Evolutionary conservation across 2,797 vertebrate genomes (phyloP).

Genomic region (Tangara arthus): DNA sequence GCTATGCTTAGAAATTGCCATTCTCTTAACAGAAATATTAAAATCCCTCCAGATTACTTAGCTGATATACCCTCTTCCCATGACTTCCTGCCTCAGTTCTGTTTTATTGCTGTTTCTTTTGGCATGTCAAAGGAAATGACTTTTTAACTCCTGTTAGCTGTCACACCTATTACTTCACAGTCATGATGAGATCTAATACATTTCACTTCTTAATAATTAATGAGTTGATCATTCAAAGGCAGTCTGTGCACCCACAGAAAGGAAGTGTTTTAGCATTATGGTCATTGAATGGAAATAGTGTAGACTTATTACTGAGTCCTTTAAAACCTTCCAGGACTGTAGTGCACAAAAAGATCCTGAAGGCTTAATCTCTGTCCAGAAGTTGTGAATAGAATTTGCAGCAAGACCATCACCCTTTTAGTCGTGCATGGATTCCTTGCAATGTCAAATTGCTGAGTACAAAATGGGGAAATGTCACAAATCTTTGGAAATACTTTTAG

Average conservation of each 20-base stretch:
- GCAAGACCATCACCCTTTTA: not conserved
- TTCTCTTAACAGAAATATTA: not conserved
- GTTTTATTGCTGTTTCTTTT: conserved; percentile 2
- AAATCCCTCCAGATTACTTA: not conserved
- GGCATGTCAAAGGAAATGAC: not conserved
- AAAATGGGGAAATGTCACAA: not conserved
- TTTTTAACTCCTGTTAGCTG: not conserved
- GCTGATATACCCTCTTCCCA: not conserved
- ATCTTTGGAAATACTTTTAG: not conserved
- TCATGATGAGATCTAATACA: not conserved
- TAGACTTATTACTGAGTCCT: not conserved
- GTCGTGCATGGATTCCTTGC: not conserved
- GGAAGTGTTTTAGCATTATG: not conserved
- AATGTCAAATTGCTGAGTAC: not conserved
- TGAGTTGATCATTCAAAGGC: not conserved
- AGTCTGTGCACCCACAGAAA: not conserved
- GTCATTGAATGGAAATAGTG: not conserved
- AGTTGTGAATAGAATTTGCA: not conserved
- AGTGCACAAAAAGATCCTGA: not conserved
- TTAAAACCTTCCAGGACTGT: not conserved
- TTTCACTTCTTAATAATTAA: conserved; percentile 15
- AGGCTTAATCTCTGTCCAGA: not conserved
- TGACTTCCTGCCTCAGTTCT: not conserved
- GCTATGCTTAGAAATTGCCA: not conserved
- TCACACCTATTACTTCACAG: not conserved